Evolutionary conservation across 2,113 vertebrate genomes (phyloP).

Genomic region (Melanerpes formicivorus): DNA sequence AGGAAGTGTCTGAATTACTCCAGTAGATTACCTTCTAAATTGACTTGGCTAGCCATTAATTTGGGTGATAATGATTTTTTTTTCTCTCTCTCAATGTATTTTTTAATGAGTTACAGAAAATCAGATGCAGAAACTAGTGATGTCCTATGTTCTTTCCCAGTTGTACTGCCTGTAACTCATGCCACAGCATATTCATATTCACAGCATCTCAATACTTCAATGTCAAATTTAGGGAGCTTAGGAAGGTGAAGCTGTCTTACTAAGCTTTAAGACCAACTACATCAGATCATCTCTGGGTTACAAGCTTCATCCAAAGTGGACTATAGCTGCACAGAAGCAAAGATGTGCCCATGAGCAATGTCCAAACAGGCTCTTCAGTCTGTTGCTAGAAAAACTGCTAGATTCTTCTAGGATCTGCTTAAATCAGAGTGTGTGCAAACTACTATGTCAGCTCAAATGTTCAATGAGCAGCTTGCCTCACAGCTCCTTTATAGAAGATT

Average conservation of each 20-base stretch:
- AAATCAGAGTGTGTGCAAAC: neutral
- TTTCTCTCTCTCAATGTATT: neutral
- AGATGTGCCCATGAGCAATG: neutral
- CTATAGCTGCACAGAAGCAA: neutral
- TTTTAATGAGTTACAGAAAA: conserved; percentile 9
- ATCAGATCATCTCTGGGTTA: neutral
- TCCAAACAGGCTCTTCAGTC: neutral
- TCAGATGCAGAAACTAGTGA: neutral
- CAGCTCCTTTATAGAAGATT: neutral
- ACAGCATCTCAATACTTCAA: neutral
- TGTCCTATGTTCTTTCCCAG: neutral
- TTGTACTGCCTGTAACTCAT: neutral
- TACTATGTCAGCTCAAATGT: neutral
- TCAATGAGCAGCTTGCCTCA: neutral
- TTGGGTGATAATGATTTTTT: neutral
- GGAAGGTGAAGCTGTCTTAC: neutral
- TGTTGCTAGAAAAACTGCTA: neutral
- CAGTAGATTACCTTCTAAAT: conserved; percentile 17
- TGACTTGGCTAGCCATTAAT: neutral
- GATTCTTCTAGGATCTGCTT: conserved; percentile 19
- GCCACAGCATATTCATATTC: neutral
- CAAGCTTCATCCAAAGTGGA: neutral
- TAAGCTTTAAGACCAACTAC: neutral
- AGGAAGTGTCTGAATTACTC: conserved; percentile 24
- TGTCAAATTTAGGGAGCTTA: neutral